Evolutionary conservation across 2,888 invertebrate species (phyloP).

Genomic region (Nymphalis c-album): DNA sequence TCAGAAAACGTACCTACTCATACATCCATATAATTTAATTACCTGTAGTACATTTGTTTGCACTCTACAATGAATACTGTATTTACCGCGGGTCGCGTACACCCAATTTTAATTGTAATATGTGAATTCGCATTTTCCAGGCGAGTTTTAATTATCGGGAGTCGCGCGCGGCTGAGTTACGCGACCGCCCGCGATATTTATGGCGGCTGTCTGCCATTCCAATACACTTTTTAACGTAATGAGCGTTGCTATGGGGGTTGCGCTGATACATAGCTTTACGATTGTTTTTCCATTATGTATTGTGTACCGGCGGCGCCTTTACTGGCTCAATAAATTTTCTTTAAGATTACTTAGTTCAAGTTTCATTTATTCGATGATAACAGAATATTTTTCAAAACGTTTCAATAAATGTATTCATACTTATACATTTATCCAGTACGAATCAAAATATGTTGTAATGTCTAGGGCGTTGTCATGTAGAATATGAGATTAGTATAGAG

Average conservation of each 20-base stretch:
- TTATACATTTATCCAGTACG: background rate
- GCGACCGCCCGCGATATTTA: conserved; percentile 82
- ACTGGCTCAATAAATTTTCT: background rate
- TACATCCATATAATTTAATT: conserved; percentile 44
- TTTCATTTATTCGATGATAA: too few species aligned
- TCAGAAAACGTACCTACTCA: conserved; percentile 33
- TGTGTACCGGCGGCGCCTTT: conserved; percentile 19
- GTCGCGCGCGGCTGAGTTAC: conserved; percentile 78
- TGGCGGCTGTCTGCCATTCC: conserved; percentile 73
- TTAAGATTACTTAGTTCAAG: background rate
- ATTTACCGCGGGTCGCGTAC: conserved; percentile 69
- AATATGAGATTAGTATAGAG: conserved; percentile 67
- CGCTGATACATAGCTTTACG: conserved; percentile 48
- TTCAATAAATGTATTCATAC: background rate
- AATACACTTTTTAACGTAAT: conserved; percentile 82
- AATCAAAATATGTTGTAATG: conserved; percentile 49
- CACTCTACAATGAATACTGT: conserved; percentile 47
- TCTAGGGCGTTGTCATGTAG: conserved; percentile 65
- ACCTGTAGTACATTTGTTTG: conserved; percentile 41
- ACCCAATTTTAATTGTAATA: conserved; percentile 79
- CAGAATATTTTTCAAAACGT: background rate
- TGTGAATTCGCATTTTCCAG: conserved; percentile 78
- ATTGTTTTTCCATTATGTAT: conserved; percentile 49
- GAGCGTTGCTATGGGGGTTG: conserved; percentile 65
- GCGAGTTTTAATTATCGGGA: conserved; percentile 82